Evolutionary conservation across 1,140 invertebrate genomes (phyloP).

Genomic region (Trypoxylus dichotomus): DNA sequence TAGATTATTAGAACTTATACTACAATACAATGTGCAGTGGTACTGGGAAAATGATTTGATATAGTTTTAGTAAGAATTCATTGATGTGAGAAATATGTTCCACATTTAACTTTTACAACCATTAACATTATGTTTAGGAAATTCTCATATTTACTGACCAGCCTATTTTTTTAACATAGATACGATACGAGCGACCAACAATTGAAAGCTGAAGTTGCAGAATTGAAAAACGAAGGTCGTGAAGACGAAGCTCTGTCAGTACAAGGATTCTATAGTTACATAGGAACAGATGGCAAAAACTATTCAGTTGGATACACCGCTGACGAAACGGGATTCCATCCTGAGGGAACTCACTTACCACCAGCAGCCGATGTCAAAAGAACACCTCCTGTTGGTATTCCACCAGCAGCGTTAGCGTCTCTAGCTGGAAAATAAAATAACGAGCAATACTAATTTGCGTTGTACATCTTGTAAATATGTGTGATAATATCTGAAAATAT

Average conservation of each 20-base stretch:
- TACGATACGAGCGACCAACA: conserved; percentile 27
- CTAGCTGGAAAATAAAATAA: conserved; percentile 16
- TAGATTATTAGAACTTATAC: too few species aligned
- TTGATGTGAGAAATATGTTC: too few species aligned
- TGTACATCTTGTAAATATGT: background rate
- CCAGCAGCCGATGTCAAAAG: conserved; percentile 45
- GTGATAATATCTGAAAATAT: background rate
- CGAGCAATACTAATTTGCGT: background rate
- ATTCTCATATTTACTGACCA: too few species aligned
- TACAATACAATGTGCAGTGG: too few species aligned
- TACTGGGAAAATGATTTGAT: too few species aligned
- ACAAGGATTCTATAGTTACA: conserved; percentile 61
- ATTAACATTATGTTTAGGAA: too few species aligned
- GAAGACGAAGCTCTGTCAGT: conserved; percentile 31
- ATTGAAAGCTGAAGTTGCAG: background rate
- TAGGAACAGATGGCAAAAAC: conserved; percentile 59
- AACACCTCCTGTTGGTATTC: conserved; percentile 29
- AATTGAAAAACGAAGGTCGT: conserved; percentile 28
- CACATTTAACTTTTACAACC: too few species aligned
- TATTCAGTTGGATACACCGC: conserved; percentile 65
- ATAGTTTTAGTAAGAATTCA: too few species aligned
- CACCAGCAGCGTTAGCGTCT: background rate
- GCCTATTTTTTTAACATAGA: too few species aligned
- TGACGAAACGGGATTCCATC: conserved; percentile 67
- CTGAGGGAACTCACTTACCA: conserved; percentile 58